Base-by-base conservation (phyloP, 2,888 invertebrate species). In the Eugnorisma glareosa region DNA sequence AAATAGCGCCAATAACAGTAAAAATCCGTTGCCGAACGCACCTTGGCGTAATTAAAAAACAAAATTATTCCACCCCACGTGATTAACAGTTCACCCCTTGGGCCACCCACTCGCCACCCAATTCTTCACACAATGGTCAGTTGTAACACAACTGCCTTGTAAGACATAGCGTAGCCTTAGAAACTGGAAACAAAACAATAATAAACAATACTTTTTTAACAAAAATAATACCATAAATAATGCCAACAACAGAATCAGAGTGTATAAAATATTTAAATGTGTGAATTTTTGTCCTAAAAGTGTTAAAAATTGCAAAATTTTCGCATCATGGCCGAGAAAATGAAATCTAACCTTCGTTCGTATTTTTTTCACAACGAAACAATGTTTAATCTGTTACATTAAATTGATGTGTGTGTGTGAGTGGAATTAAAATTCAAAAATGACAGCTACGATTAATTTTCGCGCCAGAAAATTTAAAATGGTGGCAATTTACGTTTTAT, bases 51-150 rank as follows among this genome's bases (percentile, higher is more conserved):
- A 96, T 96, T 96, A 96, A 96, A 95, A 96, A 95, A 94, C 94
- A 94, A 95, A 94, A 95, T 95, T 95, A 95, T 95, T 95, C 95
- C 95, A 94, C 95, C 94, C 93, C 88, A 83, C 89, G 93, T 95
- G 95, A 95, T 96, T 95, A 95, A 95, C 93, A 89, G 90, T 91
- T 87, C 90, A 90, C 93, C 92, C 84, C 73, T 75, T 81, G 79
- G 88, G 64, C 88, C 83, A 84, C 88, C 92, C 91, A 89, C 81
- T 70, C 90, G 90, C 93, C 94, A 93, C 91, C 89, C 73, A 78
- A 93, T 95, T 94, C 95, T 95, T 95, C 93, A 91, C 90, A 94
- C 93, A 92, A 91, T 93, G 96, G 96, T 96, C 96, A 96, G 96
- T 96, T 92, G 92, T 91, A 93, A 90, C 88, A 92, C 91, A 92